phyloP scores from a whole-genome alignment of 2,888 invertebrate species.

The Diploptera punctata region DNA sequence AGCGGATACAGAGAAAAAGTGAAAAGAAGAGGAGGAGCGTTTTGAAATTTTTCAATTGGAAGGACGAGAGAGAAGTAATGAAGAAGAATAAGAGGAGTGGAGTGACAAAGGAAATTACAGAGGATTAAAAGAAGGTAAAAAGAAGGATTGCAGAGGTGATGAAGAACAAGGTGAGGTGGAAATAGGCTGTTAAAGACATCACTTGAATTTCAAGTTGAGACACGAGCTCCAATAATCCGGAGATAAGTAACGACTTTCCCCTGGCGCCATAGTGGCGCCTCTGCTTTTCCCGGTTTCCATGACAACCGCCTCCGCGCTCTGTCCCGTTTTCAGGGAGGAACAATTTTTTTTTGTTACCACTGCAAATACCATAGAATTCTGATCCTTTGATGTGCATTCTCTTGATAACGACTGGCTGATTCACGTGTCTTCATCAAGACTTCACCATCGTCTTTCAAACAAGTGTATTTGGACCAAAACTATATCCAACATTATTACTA shows the following conservation, averaged over 20 bases:
- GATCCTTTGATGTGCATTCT: too few relatives aligned
- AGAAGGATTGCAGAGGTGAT: neutral
- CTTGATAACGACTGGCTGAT: too few relatives aligned
- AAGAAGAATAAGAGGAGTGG: neutral
- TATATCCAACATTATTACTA: too few relatives aligned
- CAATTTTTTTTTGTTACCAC: neutral
- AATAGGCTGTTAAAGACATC: neutral
- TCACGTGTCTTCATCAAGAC: too few relatives aligned
- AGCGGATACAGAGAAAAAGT: too few relatives aligned
- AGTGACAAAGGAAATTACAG: neutral
- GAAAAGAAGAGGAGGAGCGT: too few relatives aligned
- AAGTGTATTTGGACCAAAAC: too few relatives aligned
- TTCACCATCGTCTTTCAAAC: too few relatives aligned
- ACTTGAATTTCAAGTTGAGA: slow-evolving; percentile 1
- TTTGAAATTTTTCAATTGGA: too few relatives aligned
- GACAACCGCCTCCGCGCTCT: slow-evolving; percentile 15
- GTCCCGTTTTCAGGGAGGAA: neutral
- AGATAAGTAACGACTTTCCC: slow-evolving; percentile 11
- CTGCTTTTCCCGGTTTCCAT: slow-evolving; percentile 16
- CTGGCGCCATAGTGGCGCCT: slow-evolving; percentile 27
- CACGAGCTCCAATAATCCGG: neutral
- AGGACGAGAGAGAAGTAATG: neutral
- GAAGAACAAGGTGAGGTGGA: neutral
- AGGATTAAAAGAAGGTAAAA: neutral
- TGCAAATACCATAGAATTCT: too few relatives aligned